Evolutionary conservation across 2,888 invertebrate genomes (phyloP).

Genomic region (Cabera pusaria): DNA sequence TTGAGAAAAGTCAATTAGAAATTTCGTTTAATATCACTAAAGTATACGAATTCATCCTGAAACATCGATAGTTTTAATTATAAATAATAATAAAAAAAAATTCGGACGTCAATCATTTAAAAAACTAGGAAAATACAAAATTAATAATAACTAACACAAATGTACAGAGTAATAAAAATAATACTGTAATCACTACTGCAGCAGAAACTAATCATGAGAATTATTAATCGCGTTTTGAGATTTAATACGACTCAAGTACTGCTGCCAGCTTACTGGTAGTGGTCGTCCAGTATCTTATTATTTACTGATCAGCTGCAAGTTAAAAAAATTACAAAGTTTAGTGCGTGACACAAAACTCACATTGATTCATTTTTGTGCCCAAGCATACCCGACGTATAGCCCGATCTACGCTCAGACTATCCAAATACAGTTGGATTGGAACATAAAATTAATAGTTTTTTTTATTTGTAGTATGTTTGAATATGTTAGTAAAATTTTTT

Average conservation of each 20-base stretch:
- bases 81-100: constrained; percentile 22
- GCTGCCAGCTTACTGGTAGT: constrained; percentile 18
- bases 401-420: too few species aligned
- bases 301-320: too few species aligned
- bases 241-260: constrained; percentile 30
- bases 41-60: constrained; percentile 23
- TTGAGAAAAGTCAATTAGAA: constrained; percentile 17
- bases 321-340: too few species aligned
- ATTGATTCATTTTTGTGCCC: too few species aligned
- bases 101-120: constrained; percentile 54
- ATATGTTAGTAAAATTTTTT: too few species aligned
- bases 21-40: constrained; percentile 16
- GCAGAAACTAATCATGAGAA: constrained; percentile 53
- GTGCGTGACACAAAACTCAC: too few species aligned
- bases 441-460: too few species aligned
- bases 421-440: too few species aligned
- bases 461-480: too few species aligned
- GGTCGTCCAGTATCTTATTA: constrained; percentile 16
- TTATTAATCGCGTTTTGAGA: constrained; percentile 35
- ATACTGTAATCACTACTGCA: constrained; percentile 78
- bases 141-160: constrained; percentile 66
- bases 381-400: too few species aligned
- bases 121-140: constrained; percentile 62
- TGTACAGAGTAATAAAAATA: constrained; percentile 80
- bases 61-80: constrained; percentile 19